A percentile compares a stretch with the other conserved stretches of the same genome.
phyloP scores from a whole-genome alignment of 1,140 invertebrate species.

The Megathymus violae region DNA sequence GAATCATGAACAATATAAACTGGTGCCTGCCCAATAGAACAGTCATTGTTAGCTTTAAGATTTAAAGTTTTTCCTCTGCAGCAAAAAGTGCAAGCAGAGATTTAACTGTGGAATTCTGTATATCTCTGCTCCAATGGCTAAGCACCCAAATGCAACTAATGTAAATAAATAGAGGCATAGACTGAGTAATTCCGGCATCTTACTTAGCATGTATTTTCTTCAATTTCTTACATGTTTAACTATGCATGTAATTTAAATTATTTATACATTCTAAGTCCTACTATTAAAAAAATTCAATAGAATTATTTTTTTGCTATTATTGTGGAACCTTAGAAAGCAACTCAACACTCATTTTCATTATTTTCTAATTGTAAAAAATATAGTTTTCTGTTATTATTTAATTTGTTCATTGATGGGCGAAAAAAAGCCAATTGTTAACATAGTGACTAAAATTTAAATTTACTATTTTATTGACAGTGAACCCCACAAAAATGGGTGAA shows the following conservation, averaged over 20 bases:
- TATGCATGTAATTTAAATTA: constrained; percentile 41
- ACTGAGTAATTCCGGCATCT: constrained; percentile 41
- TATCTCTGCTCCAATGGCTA: not conserved
- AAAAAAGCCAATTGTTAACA: constrained; percentile 2
- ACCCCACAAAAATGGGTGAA: constrained; percentile 24
- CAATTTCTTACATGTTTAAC: constrained; percentile 35
- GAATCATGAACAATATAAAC: constrained; percentile 33
- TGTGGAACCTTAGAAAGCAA: constrained; percentile 12
- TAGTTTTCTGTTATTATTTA: constrained; percentile 22
- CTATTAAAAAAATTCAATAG: constrained; percentile 35
- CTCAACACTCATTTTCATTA: constrained; percentile 22
- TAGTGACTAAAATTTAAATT: constrained; percentile 1
- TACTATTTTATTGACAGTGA: constrained; percentile 1
- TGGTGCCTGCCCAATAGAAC: not conserved
- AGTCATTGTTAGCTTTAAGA: not conserved
- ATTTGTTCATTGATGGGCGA: constrained; percentile 21
- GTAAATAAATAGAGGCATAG: constrained; percentile 6
- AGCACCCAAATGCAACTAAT: constrained; percentile 6
- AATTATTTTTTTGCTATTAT: constrained; percentile 11
- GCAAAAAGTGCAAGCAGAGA: not conserved
- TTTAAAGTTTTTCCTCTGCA: no score
- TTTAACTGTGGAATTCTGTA: not conserved
- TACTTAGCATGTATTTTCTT: constrained; percentile 30
- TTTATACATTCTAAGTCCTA: constrained; percentile 44
- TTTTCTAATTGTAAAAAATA: constrained; percentile 26